A percentile compares a stretch with the other conserved stretches of the same genome.
phyloP scores from a whole-genome alignment of 2,888 invertebrate species.

The Spatulosminthurus flaviceps region DNA sequence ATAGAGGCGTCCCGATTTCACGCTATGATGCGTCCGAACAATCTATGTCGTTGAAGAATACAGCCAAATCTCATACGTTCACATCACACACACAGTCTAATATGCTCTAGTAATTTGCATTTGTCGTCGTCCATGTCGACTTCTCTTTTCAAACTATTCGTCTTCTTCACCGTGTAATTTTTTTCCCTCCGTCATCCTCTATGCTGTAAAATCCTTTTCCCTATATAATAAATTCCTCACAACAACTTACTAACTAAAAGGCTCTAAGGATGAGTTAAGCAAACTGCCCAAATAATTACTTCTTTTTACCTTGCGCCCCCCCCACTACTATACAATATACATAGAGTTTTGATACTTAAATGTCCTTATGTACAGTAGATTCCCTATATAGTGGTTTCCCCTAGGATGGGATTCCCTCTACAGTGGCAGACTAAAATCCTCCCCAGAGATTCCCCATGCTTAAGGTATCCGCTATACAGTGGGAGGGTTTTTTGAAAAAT shows the following conservation, averaged over 20 bases:
- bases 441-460: no score
- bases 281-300: slow-evolving; percentile 5
- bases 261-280: slow-evolving; percentile 18
- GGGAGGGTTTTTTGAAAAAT: no score
- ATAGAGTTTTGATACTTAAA: no score
- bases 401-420: no score
- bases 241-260: no score
- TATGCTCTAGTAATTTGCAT: slow-evolving; percentile 55
- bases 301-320: no score
- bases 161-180: background rate
- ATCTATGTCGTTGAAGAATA: slow-evolving; percentile 32
- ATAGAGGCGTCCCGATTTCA: slow-evolving; percentile 47
- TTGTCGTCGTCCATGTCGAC: slow-evolving; percentile 36
- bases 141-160: slow-evolving; percentile 34
- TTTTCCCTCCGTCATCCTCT: no score
- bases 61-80: slow-evolving; percentile 29
- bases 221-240: background rate
- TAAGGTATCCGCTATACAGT: no score
- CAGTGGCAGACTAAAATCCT: no score
- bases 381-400: no score
- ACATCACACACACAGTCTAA: slow-evolving; percentile 39
- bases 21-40: slow-evolving; percentile 45
- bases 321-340: no score
- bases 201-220: background rate
- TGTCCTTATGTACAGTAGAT: no score